Percentiles rank a stretch among this genome's conserved stretches.
Evolutionary conservation across 2,113 vertebrate genomes (phyloP).

Genomic region (Micromys minutus): DNA sequence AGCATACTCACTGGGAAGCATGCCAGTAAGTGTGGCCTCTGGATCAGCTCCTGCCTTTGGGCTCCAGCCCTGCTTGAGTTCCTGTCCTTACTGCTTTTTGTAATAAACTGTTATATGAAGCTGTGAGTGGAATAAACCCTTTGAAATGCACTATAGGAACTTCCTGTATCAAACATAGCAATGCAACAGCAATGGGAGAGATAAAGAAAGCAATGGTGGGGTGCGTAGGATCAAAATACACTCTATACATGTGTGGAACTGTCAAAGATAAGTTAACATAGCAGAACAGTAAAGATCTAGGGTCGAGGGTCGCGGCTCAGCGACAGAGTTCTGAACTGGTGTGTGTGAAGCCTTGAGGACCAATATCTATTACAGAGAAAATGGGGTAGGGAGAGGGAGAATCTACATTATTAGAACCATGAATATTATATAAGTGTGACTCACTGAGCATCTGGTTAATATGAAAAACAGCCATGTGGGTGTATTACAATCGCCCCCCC

Average conservation of each 20-base stretch:
- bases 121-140: background rate
- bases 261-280: background rate
- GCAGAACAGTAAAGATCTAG: background rate
- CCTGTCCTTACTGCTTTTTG: background rate
- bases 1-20: background rate
- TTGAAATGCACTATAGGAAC: background rate
- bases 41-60: background rate
- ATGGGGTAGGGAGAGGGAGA: background rate
- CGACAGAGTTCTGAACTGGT: background rate
- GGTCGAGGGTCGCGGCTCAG: too few species aligned
- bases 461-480: background rate
- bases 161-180: background rate
- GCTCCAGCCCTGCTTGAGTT: background rate
- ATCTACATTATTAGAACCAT: background rate
- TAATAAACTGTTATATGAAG: background rate
- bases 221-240: too few species aligned
- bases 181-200: background rate
- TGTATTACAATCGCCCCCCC: background rate
- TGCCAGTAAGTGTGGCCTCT: background rate
- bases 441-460: background rate
- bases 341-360: background rate
- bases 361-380: accelerated
- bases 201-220: background rate
- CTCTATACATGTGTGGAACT: background rate
- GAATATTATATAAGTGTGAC: background rate